Base-by-base conservation (phyloP, 1,140 invertebrate species). In the Drosophila tristis region DNA sequence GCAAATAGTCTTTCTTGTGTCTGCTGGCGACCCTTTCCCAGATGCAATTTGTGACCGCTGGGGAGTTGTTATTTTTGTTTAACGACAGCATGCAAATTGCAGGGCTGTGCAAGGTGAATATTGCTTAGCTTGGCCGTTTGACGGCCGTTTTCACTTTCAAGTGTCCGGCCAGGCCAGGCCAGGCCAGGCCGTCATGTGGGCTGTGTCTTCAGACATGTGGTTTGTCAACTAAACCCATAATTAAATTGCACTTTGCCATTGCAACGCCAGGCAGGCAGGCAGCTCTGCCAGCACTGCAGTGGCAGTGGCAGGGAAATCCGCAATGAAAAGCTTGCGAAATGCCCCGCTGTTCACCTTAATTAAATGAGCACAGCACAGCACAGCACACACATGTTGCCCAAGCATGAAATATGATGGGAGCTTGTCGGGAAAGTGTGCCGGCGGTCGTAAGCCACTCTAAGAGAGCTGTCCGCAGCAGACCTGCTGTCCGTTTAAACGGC, bases 231-330 rank as follows among this genome's bases (percentile, higher is more conserved):
- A 48, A 67, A 62, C 35, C 71, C 78, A 78, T 86, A 86, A 86
- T 86, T 87, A 86, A 87, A 87, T 59, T 86, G 81, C 82, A 86
- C 84, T 87, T 71, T 86, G 74, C 29, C 82, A 66, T 61, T 76
- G 60, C 71, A 45, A 31, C 47, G 58, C 61, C 58, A 39, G 45
- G 15, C 59, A 57, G 42, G 26, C 5, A 35, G 31, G 31, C 8
- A 31, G 8, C 2, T 4, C 2, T 4, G 31, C 8, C 31, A 9
- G 29, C 29, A 8, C 0, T 8, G 31, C 31, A 11, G 35, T 11
- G 11, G 35, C 35, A 5, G 35, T 48, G 66, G 31, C 51, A 49
- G 64, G 51, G 48, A 29, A 55, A 31, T 57, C 31, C 11, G 35
- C 57, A 15, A 68, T 11, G 29, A 35, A 55, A 35, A 26, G 65